A percentile compares a stretch with the other conserved stretches of the same genome.
Evolutionary conservation across 2,113 vertebrate genomes (phyloP).

Genomic region (Ariopsis seemanni): DNA sequence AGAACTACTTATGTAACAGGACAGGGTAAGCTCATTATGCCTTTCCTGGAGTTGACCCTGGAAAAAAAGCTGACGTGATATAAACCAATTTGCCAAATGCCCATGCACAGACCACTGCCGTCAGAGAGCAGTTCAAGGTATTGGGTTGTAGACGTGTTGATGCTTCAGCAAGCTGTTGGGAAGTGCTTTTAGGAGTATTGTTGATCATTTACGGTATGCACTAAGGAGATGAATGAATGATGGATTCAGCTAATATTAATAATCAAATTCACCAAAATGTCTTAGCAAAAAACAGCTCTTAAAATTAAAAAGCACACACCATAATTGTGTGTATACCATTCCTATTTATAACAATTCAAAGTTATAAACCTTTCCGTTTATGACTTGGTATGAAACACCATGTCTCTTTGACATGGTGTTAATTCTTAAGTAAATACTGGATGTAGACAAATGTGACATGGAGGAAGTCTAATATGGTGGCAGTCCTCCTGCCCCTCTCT

Average conservation of each 20-base stretch:
- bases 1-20: conserved; percentile 30
- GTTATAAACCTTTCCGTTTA: conserved; percentile 2
- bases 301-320: not conserved
- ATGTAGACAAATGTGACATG: not conserved
- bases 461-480: conserved; percentile 4
- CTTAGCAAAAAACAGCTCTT: not conserved
- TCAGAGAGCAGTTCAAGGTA: conserved; percentile 9
- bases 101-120: conserved; percentile 1
- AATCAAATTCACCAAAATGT: not conserved
- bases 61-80: conserved; percentile 36
- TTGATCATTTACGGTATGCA: too few relatives aligned
- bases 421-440: conserved; percentile 20
- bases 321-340: not conserved
- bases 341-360: not conserved
- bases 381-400: not conserved
- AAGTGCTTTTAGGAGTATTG: conserved; percentile 7
- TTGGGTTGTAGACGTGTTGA: not conserved
- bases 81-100: conserved; percentile 36
- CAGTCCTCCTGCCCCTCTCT: not conserved
- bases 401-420: not conserved
- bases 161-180: conserved; percentile 6
- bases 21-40: conserved; percentile 40
- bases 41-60: conserved; percentile 40
- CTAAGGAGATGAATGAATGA: not conserved
- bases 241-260: not conserved